phyloP scores from a whole-genome alignment of 2,113 vertebrate species.

The Pionites leucogaster region DNA sequence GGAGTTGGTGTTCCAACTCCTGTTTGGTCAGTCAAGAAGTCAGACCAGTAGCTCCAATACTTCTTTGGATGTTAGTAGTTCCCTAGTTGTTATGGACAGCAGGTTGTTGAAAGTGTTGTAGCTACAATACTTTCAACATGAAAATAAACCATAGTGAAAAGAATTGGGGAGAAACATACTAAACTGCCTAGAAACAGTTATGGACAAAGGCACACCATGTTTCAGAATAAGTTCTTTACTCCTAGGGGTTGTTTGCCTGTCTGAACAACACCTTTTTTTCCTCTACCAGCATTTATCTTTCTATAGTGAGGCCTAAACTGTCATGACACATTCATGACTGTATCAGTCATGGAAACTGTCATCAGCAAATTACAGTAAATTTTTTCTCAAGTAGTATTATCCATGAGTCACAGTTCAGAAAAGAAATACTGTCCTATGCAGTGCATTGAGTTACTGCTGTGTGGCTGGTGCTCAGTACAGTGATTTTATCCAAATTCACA shows the following conservation, averaged over 20 bases:
- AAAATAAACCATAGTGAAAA: not conserved
- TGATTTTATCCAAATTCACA: not conserved
- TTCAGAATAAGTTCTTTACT: not conserved
- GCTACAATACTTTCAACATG: not conserved
- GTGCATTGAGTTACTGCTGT: not conserved
- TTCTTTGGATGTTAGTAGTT: not conserved
- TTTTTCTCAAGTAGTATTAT: not conserved
- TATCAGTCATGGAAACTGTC: not conserved
- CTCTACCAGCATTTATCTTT: not conserved
- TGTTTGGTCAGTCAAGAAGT: not conserved
- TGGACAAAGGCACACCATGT: not conserved
- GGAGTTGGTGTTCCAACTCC: not conserved
- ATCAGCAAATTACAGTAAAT: not conserved
- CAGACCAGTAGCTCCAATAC: not conserved
- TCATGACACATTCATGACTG: not conserved
- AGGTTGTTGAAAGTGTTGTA: not conserved
- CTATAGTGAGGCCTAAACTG: not conserved
- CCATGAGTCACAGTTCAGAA: not conserved
- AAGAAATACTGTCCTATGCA: not conserved
- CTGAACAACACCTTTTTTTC: not conserved
- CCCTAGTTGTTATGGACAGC: not conserved
- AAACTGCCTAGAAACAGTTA: not conserved
- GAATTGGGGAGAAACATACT: not conserved
- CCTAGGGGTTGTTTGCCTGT: not conserved
- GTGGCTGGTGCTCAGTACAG: not conserved